Base-by-base conservation (phyloP, 2,888 invertebrate species). In the Resseliella maxima region DNA sequence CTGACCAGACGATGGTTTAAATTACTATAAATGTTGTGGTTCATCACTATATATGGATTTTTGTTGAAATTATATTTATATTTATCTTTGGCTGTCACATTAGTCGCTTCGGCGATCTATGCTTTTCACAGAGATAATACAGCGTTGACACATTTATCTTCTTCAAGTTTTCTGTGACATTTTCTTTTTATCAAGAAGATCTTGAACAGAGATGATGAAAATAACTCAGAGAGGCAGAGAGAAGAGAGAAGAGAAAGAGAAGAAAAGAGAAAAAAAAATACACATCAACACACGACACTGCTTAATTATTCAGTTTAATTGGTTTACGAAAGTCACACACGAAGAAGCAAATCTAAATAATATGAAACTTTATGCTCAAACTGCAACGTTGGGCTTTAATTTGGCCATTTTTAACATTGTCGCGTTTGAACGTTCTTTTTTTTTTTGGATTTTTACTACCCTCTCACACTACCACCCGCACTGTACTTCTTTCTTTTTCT, bases 301-400 rank as follows among this genome's bases (percentile, higher is more conserved):
- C 72, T 72, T 72, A 72, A 72, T 72, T 72, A 72, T 72, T 72
- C 31, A 72, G 72, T 72, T 72, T 72, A 72, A 72, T 72, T 72
- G 72, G 72, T 72, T 72, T 72, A 72, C 31, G 72, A 72, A 72
- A 72, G 72, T 72, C 72, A 72, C 72, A 59, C 59, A 72, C 12
- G 31, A 35, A 27, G 27, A 5, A 24, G 59, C 59, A 27, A 59
- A 59, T 59, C 27, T 15, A 50, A 59, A 59, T 24, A 24, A 59
- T 24, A 10, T 59, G 72, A 72, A 27, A 72, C 35, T 72, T 72
- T 8, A 15, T 12, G 27, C 12, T 27, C 15, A 3, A 3, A 3
- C 24, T 59, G 3, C 24, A 24, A 59, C 24, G n/a, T n/a, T n/a
- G 59, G 72, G 1, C 72, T 72, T 59, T 31, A 59, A 59, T 59